phyloP scores from a whole-genome alignment of 1,140 invertebrate species.

The Teleopsis dalmanni region DNA sequence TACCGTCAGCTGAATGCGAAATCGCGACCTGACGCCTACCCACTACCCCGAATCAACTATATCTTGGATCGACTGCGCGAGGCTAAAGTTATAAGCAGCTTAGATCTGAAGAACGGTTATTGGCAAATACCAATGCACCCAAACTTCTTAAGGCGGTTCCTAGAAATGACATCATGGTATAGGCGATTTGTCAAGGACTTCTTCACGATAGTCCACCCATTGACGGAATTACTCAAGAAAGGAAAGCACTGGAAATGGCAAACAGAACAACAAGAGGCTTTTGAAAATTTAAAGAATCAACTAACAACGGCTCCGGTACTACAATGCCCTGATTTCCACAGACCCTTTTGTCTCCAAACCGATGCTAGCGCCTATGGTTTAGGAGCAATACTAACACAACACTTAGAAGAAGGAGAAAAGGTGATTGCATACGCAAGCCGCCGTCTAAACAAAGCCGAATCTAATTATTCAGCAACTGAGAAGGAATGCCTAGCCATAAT shows the following conservation, averaged over 20 bases:
- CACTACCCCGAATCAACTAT: too few species aligned
- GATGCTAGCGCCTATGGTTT: constrained; percentile 26
- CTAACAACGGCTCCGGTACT: constrained; percentile 17
- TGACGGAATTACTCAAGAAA: too few species aligned
- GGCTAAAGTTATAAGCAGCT: too few species aligned
- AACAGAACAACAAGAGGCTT: constrained; percentile 5
- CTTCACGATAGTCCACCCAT: constrained; percentile 5
- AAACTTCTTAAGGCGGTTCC: constrained; percentile 4
- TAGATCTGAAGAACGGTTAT: too few species aligned
- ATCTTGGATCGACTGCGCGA: too few species aligned
- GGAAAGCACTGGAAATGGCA: constrained; percentile 9
- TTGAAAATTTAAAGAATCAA: constrained; percentile 3
- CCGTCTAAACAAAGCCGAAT: constrained; percentile 40
- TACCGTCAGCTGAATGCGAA: too few species aligned
- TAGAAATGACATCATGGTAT: constrained; percentile 13
- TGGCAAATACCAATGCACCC: too few species aligned
- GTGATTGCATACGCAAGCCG: constrained; percentile 42
- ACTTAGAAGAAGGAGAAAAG: background rate
- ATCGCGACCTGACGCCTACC: too few species aligned
- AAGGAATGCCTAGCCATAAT: constrained; percentile 50
- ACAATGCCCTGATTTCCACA: constrained; percentile 14
- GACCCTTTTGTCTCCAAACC: constrained; percentile 13
- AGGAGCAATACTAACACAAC: constrained; percentile 23
- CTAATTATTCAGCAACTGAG: constrained; percentile 43
- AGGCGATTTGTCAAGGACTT: constrained; percentile 12